Evolutionary conservation across 2,888 invertebrate species (phyloP).

Genomic region (Drosophila fungiperda): DNA sequence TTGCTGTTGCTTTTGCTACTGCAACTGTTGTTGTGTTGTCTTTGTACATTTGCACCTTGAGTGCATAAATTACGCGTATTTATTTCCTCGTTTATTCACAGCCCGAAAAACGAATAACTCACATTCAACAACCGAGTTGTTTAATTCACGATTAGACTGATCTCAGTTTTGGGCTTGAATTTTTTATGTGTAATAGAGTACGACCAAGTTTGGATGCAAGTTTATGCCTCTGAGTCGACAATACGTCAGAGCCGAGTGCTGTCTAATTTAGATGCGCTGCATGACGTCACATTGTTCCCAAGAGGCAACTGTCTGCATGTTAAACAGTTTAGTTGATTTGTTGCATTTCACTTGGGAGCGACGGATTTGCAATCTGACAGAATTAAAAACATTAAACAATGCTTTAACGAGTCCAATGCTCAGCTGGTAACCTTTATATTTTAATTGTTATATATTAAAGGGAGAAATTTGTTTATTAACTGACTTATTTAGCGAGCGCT

Average conservation of each 20-base stretch:
- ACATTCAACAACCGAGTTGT: background rate
- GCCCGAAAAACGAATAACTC: constrained; percentile 10
- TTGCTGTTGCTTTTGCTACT: background rate
- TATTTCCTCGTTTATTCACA: constrained; percentile 52
- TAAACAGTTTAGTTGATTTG: constrained; percentile 8
- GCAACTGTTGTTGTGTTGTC: constrained; percentile 22
- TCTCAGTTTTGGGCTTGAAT: constrained; percentile 1
- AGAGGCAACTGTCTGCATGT: constrained; percentile 28
- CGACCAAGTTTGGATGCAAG: background rate
- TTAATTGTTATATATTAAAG: background rate
- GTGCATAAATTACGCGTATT: constrained; percentile 65
- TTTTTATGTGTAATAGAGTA: background rate
- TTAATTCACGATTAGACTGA: background rate
- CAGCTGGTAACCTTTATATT: background rate
- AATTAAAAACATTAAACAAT: background rate
- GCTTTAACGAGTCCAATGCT: background rate
- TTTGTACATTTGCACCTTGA: constrained; percentile 43
- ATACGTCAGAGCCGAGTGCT: constrained; percentile 15
- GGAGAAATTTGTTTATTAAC: background rate
- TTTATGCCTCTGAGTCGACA: background rate
- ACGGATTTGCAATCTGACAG: background rate
- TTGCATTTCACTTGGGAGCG: background rate
- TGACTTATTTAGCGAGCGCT: background rate
- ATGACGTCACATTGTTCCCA: constrained; percentile 8
- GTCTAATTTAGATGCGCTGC: constrained; percentile 15